Evolutionary conservation across 2,797 vertebrate genomes (phyloP), one percentile per base, ranked within the genome.

Genomic region (Neosalanx taihuensis): DNA sequence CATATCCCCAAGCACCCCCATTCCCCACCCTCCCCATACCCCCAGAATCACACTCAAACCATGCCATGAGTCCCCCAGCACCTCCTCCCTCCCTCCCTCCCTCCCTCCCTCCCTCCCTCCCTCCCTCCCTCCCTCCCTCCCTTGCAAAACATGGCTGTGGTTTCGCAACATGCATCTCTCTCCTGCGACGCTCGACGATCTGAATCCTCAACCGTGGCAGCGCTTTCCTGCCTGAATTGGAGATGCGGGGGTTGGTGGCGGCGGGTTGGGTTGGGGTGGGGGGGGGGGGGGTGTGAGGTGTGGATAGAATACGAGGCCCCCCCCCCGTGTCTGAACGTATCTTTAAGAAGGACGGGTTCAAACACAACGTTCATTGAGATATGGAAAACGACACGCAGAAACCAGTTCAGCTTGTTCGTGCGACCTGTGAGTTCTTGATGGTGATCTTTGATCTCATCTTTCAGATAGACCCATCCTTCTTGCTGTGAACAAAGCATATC

Each of bases 81-180:
- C 29, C 41, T 13, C 60, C 30, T 67, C 20, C 18, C 23, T 30
- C 10, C 41, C 89, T 90, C 90, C 76, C 76, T 3, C 30, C 79
- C 74, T 81, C 66, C 87, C 89, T 90, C 90, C 76, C 76, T 3
- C 30, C 79, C 74, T 81, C 66, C 87, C 89, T 91, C n/a, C n/a
- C n/a, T n/a, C n/a, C n/a, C n/a, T 29, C 10, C 59, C 89, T 90
- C 90, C 76, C 76, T 3, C 30, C 79, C 74, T 81, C 66, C 87
- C 89, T 91, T 88, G 69, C 81, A 72, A 71, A 90, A 88, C 88
- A 87, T 72, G 77, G 85, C 41, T 86, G 89, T 62, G 89, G 90
- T 90, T 89, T 82, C 37, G 2, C 56, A 74, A 66, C 69, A 69
- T 31, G 62, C 70, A 79, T 46, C 60, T 79, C 80, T 81, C 79